Conservation (phyloP, 2,888 invertebrate species). For the Tetheella fluctuosa region DNA sequence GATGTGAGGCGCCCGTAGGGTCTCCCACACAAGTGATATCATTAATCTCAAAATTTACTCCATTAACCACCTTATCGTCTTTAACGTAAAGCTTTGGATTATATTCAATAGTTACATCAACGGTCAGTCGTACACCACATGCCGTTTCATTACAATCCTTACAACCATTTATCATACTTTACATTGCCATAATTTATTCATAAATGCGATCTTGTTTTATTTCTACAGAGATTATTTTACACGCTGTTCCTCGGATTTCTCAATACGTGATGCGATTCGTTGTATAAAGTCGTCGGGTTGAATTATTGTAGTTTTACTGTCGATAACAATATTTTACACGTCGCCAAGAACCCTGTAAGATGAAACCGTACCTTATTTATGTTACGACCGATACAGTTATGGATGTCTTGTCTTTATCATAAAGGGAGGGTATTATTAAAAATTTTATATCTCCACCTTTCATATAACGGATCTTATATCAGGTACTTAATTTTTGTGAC, state of each 20-base stretch:
- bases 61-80: conserved; percentile 49
- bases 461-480: conserved; percentile 47
- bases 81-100: conserved; percentile 32
- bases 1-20: conserved; percentile 75
- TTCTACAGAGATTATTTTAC: conserved; percentile 71
- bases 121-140: conserved; percentile 64
- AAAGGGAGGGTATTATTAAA: conserved; percentile 35
- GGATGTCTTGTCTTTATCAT: conserved; percentile 57
- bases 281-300: conserved; percentile 66
- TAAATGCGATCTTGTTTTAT: conserved; percentile 75
- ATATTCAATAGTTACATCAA: conserved; percentile 41
- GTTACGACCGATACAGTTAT: conserved; percentile 47
- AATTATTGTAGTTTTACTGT: conserved; percentile 74
- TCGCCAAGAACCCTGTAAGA: conserved; percentile 71
- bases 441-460: conserved; percentile 41
- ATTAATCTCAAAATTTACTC: conserved; percentile 44
- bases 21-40: conserved; percentile 58
- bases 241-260: conserved; percentile 73
- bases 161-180: conserved; percentile 82
- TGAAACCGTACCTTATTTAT: conserved; percentile 68
- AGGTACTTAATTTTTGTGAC: conserved; percentile 46
- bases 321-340: conserved; percentile 80
- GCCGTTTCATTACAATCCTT: conserved; percentile 78
- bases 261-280: conserved; percentile 74
- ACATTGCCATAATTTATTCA: conserved; percentile 82